A percentile compares a stretch with the other conserved stretches of the same genome.
Evolutionary conservation across 2,888 invertebrate species (phyloP).

Genomic region (Melitaea athalia): DNA sequence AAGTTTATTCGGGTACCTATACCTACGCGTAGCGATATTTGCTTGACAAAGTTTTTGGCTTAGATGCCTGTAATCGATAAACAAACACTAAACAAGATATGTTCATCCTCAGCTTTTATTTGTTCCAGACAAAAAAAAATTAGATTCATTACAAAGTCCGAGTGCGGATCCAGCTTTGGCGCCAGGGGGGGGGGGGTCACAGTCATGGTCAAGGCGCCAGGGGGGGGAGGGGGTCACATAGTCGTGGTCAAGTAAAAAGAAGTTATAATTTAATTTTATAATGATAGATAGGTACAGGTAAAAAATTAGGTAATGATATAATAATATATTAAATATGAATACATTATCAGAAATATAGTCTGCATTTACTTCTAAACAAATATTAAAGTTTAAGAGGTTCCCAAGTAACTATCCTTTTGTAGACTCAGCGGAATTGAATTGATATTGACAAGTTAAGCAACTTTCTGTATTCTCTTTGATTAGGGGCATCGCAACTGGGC

Average conservation of each 20-base stretch:
- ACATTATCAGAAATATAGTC: conserved; percentile 63
- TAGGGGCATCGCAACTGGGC: no score
- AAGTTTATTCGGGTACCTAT: no score
- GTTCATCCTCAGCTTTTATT: conserved; percentile 65
- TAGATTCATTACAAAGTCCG: background rate
- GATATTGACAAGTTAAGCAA: conserved; percentile 22
- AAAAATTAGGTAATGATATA: no score
- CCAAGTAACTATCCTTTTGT: conserved; percentile 35
- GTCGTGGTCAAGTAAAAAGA: no score
- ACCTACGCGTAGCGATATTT: no score
- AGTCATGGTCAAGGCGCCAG: no score
- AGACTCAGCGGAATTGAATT: conserved; percentile 36
- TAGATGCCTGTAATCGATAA: conserved; percentile 15
- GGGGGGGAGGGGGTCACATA: no score
- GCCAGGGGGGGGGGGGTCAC: no score
- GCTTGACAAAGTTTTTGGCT: conserved; percentile 23
- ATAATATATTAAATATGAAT: conserved; percentile 57
- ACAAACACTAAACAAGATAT: conserved; percentile 21
- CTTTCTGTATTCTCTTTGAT: conserved; percentile 5
- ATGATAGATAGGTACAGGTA: no score
- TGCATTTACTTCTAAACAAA: conserved; percentile 42
- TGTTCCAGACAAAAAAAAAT: conserved; percentile 53
- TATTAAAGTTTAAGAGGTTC: conserved; percentile 41
- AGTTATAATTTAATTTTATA: no score
- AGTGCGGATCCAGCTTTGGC: no score